Percentiles rank a stretch among this genome's conserved stretches.
phyloP scores from a whole-genome alignment of 2,113 vertebrate species.

The Trogon surrucura region DNA sequence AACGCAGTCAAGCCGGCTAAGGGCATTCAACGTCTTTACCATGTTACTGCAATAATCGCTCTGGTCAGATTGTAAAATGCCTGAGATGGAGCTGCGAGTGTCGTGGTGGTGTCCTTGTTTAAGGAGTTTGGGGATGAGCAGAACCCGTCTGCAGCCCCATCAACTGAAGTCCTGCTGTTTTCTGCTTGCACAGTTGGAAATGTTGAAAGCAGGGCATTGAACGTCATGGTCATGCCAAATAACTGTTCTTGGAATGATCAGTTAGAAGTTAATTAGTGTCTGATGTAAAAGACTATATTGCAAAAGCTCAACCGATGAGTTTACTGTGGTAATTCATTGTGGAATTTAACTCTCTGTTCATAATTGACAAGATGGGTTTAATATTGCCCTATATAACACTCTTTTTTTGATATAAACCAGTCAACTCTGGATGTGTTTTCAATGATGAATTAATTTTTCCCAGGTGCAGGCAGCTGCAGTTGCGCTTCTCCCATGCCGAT shows the following conservation, averaged over 20 bases:
- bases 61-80: background rate
- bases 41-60: background rate
- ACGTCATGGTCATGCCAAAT: background rate
- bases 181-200: background rate
- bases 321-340: background rate
- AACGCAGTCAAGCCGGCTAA: background rate
- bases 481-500: background rate
- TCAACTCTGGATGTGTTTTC: background rate
- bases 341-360: background rate
- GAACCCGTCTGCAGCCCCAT: background rate
- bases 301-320: background rate
- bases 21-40: background rate
- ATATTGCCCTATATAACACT: background rate
- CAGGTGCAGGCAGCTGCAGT: background rate
- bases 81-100: background rate
- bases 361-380: background rate
- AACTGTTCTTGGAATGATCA: background rate
- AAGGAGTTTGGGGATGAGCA: background rate
- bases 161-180: background rate
- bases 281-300: background rate
- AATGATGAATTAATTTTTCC: background rate
- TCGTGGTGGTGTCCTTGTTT: background rate
- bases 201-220: background rate
- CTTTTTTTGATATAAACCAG: background rate
- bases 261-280: conserved; percentile 10